Evolutionary conservation across 2,888 invertebrate genomes (phyloP).

Genomic region (Pilophorus perplexus): DNA sequence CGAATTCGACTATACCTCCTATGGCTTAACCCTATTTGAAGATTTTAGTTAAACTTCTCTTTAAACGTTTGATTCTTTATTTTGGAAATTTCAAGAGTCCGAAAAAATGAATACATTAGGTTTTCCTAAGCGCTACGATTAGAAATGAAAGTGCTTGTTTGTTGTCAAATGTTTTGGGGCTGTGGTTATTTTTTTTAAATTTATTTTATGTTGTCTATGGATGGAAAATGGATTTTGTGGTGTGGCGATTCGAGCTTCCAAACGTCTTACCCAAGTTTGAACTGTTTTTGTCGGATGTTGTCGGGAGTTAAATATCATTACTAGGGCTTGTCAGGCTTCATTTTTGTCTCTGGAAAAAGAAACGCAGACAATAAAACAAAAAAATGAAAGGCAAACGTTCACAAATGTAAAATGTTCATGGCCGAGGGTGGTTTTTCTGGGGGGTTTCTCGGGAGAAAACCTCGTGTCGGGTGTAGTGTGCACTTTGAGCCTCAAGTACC

Average conservation of each 20-base stretch:
- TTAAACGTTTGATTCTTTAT: too few species aligned
- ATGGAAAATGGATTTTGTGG: constrained; percentile 6
- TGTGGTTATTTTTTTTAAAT: too few species aligned
- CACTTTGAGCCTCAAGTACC: too few species aligned
- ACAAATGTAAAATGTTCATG: too few species aligned
- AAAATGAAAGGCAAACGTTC: not conserved
- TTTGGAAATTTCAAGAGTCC: too few species aligned
- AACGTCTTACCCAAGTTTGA: constrained; percentile 20
- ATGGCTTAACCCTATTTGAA: too few species aligned
- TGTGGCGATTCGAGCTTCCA: constrained; percentile 6
- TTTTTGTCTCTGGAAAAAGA: constrained; percentile 35
- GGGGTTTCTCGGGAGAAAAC: too few species aligned
- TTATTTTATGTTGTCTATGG: too few species aligned
- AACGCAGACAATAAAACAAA: constrained; percentile 6
- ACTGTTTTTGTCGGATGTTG: constrained; percentile 25
- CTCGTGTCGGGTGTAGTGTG: too few species aligned
- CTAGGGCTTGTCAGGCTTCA: constrained; percentile 27
- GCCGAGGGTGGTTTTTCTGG: too few species aligned
- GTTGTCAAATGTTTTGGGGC: not conserved
- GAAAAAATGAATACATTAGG: constrained; percentile 11
- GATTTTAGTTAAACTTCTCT: too few species aligned
- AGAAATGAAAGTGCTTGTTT: constrained; percentile 18
- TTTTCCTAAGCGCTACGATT: constrained; percentile 9
- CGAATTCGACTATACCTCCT: too few species aligned
- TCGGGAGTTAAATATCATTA: constrained; percentile 21